phyloP scores from a whole-genome alignment of 2,113 vertebrate species.

The Acanthochromis polyacanthus region DNA sequence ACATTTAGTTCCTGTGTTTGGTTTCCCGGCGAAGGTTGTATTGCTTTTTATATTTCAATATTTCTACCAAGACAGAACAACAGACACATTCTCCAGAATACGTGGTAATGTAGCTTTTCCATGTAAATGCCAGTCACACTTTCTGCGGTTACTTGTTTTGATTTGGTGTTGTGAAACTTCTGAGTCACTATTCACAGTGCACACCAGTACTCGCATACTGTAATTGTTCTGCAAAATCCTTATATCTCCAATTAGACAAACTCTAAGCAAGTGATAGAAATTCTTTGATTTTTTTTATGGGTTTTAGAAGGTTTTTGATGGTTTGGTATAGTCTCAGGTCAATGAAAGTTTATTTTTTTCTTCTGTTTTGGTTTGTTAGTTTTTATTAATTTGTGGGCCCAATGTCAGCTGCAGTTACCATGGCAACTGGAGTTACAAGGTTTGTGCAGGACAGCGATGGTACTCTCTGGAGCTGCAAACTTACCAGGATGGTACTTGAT shows the following conservation, averaged over 20 bases:
- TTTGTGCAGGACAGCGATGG: slow-evolving; percentile 41
- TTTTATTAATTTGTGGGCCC: slow-evolving; percentile 12
- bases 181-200: slow-evolving; percentile 64
- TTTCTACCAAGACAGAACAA: slow-evolving; percentile 75
- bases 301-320: slow-evolving; percentile 32
- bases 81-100: slow-evolving; percentile 66
- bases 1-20: slow-evolving; percentile 83
- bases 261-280: slow-evolving; percentile 29
- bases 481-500: slow-evolving; percentile 50
- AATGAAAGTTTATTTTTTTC: slow-evolving; percentile 9
- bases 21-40: slow-evolving; percentile 68
- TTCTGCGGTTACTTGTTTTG: slow-evolving; percentile 67
- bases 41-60: slow-evolving; percentile 79
- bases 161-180: slow-evolving; percentile 73
- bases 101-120: slow-evolving; percentile 72
- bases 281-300: slow-evolving; percentile 10
- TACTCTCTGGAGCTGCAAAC: slow-evolving; percentile 36
- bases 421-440: slow-evolving; percentile 21
- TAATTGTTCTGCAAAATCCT: slow-evolving; percentile 69
- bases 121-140: slow-evolving; percentile 72
- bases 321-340: slow-evolving; percentile 64
- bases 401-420: slow-evolving; percentile 36
- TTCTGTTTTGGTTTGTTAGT: neutral
- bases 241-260: slow-evolving; percentile 38
- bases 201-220: slow-evolving; percentile 62